Conservation (phyloP, 1,140 invertebrate genomes). For the Caenorhabditis briggsae region DNA sequence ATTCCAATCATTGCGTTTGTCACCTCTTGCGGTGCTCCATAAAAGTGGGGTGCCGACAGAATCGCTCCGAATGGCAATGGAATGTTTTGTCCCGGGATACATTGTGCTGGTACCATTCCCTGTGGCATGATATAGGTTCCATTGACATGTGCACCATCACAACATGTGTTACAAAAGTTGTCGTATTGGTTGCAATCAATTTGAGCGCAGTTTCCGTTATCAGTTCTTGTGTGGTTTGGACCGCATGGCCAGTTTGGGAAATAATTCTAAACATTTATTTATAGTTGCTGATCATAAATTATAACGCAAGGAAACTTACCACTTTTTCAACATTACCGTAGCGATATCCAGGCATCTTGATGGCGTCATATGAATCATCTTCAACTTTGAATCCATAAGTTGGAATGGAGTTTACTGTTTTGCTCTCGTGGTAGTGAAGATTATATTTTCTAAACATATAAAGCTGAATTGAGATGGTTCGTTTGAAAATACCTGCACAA, state of each 20-base stretch:
- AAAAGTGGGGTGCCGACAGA: conserved; percentile 59
- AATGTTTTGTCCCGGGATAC: conserved; percentile 47
- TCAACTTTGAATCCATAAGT: conserved; percentile 57
- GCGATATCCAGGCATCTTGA: conserved; percentile 53
- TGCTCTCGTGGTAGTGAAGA: conserved; percentile 54
- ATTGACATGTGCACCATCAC: conserved; percentile 55
- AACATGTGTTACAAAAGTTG: conserved; percentile 49
- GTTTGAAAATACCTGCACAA: conserved; percentile 32
- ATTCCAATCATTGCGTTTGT: conserved; percentile 42
- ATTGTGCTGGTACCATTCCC: conserved; percentile 50
- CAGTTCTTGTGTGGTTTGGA: neutral
- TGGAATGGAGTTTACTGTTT: conserved; percentile 45
- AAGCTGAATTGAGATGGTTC: neutral
- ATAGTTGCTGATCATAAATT: neutral
- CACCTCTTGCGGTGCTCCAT: conserved; percentile 53
- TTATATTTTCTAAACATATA: conserved; percentile 37
- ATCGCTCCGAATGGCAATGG: conserved; percentile 28
- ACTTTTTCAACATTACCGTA: conserved; percentile 56
- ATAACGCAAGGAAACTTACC: conserved; percentile 15
- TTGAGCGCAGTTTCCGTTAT: neutral
- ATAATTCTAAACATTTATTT: conserved; percentile 43
- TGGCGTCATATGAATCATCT: conserved; percentile 60
- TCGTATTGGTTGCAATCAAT: conserved; percentile 8
- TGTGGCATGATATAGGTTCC: conserved; percentile 55
- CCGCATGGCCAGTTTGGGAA: conserved; percentile 64